Evolutionary conservation across 2,888 invertebrate species (phyloP).

Genomic region (Liodrosophila aerea): DNA sequence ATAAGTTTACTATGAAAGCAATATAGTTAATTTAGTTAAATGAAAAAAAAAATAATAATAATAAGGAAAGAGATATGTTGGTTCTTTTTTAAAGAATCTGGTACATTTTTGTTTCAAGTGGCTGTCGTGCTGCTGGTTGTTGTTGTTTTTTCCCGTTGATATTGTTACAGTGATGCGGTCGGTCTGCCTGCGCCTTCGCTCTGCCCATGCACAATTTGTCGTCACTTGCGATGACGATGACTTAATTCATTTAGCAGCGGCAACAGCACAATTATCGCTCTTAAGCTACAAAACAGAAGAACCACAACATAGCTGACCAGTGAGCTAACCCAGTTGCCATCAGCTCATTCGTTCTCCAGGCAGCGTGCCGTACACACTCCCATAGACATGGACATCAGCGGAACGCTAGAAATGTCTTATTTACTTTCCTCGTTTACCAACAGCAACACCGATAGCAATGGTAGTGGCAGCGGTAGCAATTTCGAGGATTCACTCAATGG

Average conservation of each 20-base stretch:
- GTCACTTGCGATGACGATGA: constrained; percentile 79
- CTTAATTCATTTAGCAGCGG: constrained; percentile 82
- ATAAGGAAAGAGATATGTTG: too few species aligned
- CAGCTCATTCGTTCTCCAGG: constrained; percentile 31
- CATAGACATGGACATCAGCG: constrained; percentile 5
- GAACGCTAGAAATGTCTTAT: constrained; percentile 18
- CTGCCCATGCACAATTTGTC: constrained; percentile 82
- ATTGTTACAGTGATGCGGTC: constrained; percentile 19
- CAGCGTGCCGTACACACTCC: constrained; percentile 7
- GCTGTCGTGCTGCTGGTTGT: constrained; percentile 15
- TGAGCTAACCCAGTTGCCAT: constrained; percentile 9
- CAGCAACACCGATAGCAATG: neutral
- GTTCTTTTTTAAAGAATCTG: too few species aligned
- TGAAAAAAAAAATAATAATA: too few species aligned
- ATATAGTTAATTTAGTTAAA: too few species aligned
- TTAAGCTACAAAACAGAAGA: constrained; percentile 20
- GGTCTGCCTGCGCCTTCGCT: constrained; percentile 7
- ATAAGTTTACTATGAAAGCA: too few species aligned
- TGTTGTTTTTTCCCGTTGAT: constrained; percentile 22
- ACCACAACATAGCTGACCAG: constrained; percentile 34
- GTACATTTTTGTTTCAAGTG: too few species aligned
- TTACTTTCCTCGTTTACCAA: constrained; percentile 15
- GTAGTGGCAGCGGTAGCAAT: constrained; percentile 11
- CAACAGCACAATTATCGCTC: constrained; percentile 22
- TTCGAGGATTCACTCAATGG: constrained; percentile 23